Evolutionary conservation across 2,888 invertebrate genomes (phyloP).

Genomic region (Harpagoxenus sublaevis): DNA sequence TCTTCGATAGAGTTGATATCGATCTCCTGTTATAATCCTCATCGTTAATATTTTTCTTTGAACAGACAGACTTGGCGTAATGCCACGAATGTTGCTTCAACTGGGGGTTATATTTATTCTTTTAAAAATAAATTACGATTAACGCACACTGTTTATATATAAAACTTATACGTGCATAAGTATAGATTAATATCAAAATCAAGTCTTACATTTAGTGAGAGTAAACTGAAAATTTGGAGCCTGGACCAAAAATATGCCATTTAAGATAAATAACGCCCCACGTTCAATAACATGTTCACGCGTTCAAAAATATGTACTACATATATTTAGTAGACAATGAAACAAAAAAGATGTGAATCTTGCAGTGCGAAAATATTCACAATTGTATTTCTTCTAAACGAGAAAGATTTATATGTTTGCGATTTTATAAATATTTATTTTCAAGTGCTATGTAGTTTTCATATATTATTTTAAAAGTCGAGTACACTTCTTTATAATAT

Average conservation of each 20-base stretch:
- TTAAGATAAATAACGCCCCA: constrained; percentile 16
- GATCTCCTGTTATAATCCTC: not conserved
- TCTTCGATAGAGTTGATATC: not conserved
- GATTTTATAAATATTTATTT: not conserved
- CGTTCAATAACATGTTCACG: constrained; percentile 20
- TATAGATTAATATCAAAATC: not conserved
- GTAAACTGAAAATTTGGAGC: constrained; percentile 73
- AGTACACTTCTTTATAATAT: too few species aligned
- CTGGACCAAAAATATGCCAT: constrained; percentile 71
- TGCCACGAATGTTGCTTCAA: not conserved
- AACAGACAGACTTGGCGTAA: not conserved
- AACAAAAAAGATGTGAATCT: not conserved
- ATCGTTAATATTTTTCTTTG: not conserved
- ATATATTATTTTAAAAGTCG: not conserved
- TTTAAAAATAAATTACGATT: constrained; percentile 36
- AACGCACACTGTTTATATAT: not conserved
- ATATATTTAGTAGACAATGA: not conserved
- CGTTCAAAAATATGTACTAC: not conserved
- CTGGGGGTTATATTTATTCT: not conserved
- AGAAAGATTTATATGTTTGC: not conserved
- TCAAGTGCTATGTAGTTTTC: not conserved
- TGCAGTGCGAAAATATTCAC: not conserved
- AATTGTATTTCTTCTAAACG: not conserved
- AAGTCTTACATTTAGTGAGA: constrained; percentile 44
- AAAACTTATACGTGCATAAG: not conserved